Evolutionary conservation across 1,140 invertebrate species (phyloP).

Genomic region (Asbolus verrucosus): DNA sequence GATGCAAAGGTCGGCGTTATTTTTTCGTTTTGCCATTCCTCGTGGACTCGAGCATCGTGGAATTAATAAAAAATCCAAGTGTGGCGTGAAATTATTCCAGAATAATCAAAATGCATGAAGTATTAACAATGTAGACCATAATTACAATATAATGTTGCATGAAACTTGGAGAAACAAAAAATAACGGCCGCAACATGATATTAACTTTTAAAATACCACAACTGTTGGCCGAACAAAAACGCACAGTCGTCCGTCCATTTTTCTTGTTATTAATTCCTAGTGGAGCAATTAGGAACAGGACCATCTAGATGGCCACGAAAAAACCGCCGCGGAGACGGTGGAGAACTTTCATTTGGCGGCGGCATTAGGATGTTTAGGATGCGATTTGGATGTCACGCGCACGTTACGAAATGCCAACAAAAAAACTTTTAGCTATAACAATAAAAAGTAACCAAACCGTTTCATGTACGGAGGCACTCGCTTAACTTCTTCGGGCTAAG

Average conservation of each 20-base stretch:
- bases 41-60: conserved; percentile 12
- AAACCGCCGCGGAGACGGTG: conserved; percentile 1
- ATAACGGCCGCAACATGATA: conserved; percentile 46
- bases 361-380: conserved; percentile 41
- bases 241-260: conserved; percentile 20
- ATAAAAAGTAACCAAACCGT: conserved; percentile 42
- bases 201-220: conserved; percentile 49
- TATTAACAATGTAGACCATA: conserved; percentile 54
- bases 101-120: conserved; percentile 54
- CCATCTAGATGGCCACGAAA: not conserved
- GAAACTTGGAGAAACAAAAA: conserved; percentile 52
- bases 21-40: conserved; percentile 15
- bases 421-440: conserved; percentile 38
- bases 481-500: conserved; percentile 4
- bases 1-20: not conserved
- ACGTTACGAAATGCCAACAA: conserved; percentile 41
- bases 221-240: conserved; percentile 40
- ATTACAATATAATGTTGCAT: conserved; percentile 57
- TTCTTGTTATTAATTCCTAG: conserved; percentile 32
- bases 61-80: conserved; percentile 44
- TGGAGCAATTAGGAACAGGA: conserved; percentile 25
- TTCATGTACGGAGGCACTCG: conserved; percentile 39
- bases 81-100: conserved; percentile 54
- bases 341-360: conserved; percentile 24
- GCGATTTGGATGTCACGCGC: conserved; percentile 42